Conservation (phyloP, 2,888 invertebrate genomes). For the Apodemia duryi region DNA sequence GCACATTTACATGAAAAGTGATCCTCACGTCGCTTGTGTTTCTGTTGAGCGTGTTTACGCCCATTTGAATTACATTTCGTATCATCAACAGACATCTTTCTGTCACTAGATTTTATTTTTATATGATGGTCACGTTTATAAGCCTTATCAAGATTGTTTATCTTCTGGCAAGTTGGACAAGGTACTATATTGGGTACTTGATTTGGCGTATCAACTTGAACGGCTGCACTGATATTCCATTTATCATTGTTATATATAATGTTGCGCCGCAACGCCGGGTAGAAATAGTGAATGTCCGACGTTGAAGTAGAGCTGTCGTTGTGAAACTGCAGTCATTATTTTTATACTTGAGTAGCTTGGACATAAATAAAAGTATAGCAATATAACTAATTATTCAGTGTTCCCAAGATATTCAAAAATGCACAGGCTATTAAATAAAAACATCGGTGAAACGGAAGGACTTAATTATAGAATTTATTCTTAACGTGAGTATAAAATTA, state of each 20-base stretch:
- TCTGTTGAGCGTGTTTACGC: neutral
- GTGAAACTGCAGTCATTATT: constrained; percentile 54
- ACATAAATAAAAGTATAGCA: neutral
- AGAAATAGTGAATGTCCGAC: constrained; percentile 62
- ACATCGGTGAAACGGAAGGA: too few species aligned
- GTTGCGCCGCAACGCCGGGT: constrained; percentile 40
- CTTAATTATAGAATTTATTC: too few species aligned
- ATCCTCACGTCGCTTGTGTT: constrained; percentile 5
- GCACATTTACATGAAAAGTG: neutral
- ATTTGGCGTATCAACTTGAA: constrained; percentile 42
- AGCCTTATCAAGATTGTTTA: neutral
- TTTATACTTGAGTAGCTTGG: neutral
- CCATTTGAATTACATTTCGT: constrained; percentile 1
- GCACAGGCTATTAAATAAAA: too few species aligned
- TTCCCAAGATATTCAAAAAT: too few species aligned
- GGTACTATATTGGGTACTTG: neutral
- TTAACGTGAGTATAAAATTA: too few species aligned
- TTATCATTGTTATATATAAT: constrained; percentile 21
- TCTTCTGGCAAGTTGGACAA: neutral
- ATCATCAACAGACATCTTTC: constrained; percentile 32
- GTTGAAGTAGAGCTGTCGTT: constrained; percentile 62
- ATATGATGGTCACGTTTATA: constrained; percentile 10
- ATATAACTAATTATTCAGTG: too few species aligned
- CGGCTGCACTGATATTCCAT: constrained; percentile 34
- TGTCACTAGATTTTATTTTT: constrained; percentile 19